Evolutionary conservation across 2,113 vertebrate species (phyloP), one percentile per base, ranked within the genome.

Genomic region (Athene cunicularia): DNA sequence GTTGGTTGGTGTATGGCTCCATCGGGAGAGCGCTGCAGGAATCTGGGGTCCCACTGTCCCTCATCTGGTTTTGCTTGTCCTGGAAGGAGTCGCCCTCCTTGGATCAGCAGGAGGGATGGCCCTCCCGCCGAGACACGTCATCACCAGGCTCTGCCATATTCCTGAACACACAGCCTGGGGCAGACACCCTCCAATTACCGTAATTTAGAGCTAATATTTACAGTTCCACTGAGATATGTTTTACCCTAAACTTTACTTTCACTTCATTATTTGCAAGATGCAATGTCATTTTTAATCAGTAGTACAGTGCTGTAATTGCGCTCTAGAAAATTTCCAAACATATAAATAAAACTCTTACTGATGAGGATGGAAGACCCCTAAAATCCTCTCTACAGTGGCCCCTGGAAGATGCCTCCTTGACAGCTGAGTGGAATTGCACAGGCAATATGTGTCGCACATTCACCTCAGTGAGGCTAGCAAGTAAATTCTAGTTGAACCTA

Each of bases 21-120:
- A 32, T 1, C 0, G 2, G 27, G 30, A 71, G 33, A 59, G 13
- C 2, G 3, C 30, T 66, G 39, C 37, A 53, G n/a, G 45, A 75
- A 35, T 58, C 8, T 0, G 0, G 14, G 2, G 0, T 64, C 74
- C 53, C 19, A 22, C 1, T 56, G 24, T 27, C 49, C 26, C 49
- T 19, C 41, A n/a, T 32, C 74, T 80, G 32, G 55, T 45, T 90
- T 76, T 76, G 37, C n/a, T 24, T 16, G 50, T 41, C 30, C 71
- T 55, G 53, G 32, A 33, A 72, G 28, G 24, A 63, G 23, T 8
- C 15, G 11, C 6, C 23, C 41, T 76, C 14, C 32, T 12, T 55
- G 58, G 20, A 18, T 55, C 49, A 67, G n/a, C 37, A 59, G 35
- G 11, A 86, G 28, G 53, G 35, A 75, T 7, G 58, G 20, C 1